Evolutionary conservation across 2,113 vertebrate genomes (phyloP).

Genomic region (Synchiropus splendidus): DNA sequence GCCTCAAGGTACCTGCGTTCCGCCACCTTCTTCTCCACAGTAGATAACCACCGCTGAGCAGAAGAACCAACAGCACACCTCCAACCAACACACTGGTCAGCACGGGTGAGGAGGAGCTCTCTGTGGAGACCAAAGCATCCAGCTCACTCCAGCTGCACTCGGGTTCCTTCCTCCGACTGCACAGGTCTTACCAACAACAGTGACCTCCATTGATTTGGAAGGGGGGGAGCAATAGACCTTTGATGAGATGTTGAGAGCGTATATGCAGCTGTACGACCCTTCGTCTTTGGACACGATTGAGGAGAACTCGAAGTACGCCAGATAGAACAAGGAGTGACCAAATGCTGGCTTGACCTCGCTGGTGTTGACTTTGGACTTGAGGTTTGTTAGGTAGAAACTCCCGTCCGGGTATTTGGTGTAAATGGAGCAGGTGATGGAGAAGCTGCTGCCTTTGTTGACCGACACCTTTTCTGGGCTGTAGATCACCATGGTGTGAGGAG

Average conservation of each 20-base stretch:
- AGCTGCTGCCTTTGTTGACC: constrained; percentile 28
- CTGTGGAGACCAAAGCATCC: constrained; percentile 15
- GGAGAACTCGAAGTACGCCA: constrained; percentile 46
- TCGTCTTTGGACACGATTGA: constrained; percentile 18
- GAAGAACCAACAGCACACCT: constrained; percentile 24
- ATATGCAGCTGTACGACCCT: constrained; percentile 43
- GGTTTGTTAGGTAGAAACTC: constrained; percentile 34
- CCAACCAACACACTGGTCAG: constrained; percentile 18
- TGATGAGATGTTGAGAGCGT: constrained; percentile 39
- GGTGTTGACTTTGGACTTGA: constrained; percentile 2
- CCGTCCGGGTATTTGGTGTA: constrained; percentile 34
- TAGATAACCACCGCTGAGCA: constrained; percentile 18
- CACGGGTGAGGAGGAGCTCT: constrained; percentile 11
- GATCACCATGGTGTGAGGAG: constrained; percentile 38
- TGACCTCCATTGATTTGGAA: constrained; percentile 40
- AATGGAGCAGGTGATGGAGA: constrained; percentile 42
- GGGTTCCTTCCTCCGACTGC: neutral
- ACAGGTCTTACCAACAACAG: constrained; percentile 27
- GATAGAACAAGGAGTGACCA: constrained; percentile 29
- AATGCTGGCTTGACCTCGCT: constrained; percentile 2
- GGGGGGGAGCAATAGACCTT: constrained; percentile 22
- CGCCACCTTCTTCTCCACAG: constrained; percentile 38
- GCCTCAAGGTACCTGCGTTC: constrained; percentile 33
- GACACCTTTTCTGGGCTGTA: constrained; percentile 41
- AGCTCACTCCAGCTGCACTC: neutral